phyloP scores from a whole-genome alignment of 2,888 invertebrate genomes.

The Choristoneura rosaceana region DNA sequence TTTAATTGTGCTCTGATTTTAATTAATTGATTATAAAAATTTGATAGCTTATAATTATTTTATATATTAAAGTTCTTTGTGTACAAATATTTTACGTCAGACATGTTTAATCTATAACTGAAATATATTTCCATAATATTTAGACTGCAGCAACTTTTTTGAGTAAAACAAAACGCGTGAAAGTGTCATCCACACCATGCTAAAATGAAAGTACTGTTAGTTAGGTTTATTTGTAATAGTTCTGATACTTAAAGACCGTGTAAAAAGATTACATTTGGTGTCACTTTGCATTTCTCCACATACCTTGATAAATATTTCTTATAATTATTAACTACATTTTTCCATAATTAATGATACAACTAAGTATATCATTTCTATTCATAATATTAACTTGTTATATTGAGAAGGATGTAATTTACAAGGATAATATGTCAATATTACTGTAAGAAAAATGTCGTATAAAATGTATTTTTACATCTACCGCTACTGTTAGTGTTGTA shows the following conservation, averaged over 20 bases:
- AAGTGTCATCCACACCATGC: no score
- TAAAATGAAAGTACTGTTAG: no score
- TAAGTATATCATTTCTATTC: constrained; percentile 6
- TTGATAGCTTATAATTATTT: no score
- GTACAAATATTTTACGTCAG: no score
- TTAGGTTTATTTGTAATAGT: neutral
- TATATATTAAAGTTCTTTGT: no score
- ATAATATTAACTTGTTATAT: constrained; percentile 15
- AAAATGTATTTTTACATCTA: constrained; percentile 54
- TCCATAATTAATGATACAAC: constrained; percentile 26
- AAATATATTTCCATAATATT: no score
- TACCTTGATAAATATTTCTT: neutral
- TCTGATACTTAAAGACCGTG: neutral
- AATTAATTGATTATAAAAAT: no score
- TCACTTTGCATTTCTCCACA: neutral
- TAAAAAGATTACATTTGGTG: no score
- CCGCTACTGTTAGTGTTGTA: constrained; percentile 24
- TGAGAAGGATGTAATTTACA: constrained; percentile 44
- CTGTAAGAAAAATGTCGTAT: constrained; percentile 59
- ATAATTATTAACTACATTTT: constrained; percentile 13
- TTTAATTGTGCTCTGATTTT: no score
- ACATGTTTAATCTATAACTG: no score
- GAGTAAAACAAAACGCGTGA: no score
- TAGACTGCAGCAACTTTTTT: no score
- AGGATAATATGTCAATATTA: constrained; percentile 44